Evolutionary conservation across 2,797 vertebrate genomes (phyloP).

Genomic region (Pitangus sulphuratus): DNA sequence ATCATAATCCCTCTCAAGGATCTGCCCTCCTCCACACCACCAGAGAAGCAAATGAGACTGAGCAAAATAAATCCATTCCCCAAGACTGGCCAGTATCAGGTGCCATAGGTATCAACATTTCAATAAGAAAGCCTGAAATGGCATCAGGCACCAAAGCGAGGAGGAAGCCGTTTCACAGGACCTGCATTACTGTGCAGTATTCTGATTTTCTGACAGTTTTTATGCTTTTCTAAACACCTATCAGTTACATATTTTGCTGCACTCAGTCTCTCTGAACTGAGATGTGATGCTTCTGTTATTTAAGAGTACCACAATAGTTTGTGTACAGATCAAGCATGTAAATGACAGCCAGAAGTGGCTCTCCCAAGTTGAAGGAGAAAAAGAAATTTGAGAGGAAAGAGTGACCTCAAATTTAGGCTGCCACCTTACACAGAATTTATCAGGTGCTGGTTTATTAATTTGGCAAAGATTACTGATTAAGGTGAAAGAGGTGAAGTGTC

Average conservation of each 20-base stretch:
- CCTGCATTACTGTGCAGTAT: fast-evolving
- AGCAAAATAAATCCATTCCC: neutral
- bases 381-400: neutral
- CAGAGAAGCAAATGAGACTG: neutral
- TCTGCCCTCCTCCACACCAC: neutral
- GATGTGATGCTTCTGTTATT: neutral
- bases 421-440: neutral
- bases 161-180: neutral
- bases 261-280: neutral
- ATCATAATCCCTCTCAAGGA: neutral
- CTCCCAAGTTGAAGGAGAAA: neutral
- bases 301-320: neutral
- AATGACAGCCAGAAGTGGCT: neutral
- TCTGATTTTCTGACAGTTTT: neutral
- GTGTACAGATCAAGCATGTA: neutral
- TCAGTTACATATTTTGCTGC: neutral
- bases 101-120: fast-evolving
- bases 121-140: neutral
- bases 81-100: neutral
- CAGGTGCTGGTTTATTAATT: neutral
- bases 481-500: neutral
- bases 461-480: neutral
- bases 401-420: neutral
- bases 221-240: neutral
- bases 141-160: neutral